Percentiles rank a stretch among this genome's conserved stretches.
These are phyloP conservation scores for Eptesicus fuscus DNA, from an alignment of 2,113 vertebrate species.

Conservation along the genomic window DNA sequence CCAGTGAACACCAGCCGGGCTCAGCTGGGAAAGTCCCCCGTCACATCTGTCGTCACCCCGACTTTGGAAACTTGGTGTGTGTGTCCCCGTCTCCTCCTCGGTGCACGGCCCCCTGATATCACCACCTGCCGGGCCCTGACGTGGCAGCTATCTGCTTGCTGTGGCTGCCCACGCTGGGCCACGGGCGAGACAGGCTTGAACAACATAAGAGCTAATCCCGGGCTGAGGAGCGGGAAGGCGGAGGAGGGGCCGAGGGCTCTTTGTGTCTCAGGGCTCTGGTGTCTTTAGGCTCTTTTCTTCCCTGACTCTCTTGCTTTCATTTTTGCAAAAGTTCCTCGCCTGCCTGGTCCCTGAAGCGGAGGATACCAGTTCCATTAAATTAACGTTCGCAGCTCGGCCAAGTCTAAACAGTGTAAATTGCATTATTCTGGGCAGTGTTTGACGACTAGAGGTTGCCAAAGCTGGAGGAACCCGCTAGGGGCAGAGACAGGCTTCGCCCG, in stretches of 20 bases:
- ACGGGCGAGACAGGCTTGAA: not conserved
- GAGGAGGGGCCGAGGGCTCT: slow-evolving; percentile 45
- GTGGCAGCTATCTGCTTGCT: not conserved
- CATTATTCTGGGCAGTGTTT: not conserved
- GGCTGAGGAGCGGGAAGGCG: not conserved
- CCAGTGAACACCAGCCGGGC: not conserved
- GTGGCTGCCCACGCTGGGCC: not conserved
- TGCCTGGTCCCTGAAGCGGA: not conserved
- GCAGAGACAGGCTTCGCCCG: not conserved
- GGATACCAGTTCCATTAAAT: not conserved
- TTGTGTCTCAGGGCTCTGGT: slow-evolving; percentile 56
- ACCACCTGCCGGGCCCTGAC: not conserved
- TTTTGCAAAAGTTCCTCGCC: not conserved
- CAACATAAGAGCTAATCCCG: slow-evolving; percentile 22
- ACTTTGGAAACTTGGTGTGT: not conserved
- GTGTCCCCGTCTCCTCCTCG: not conserved
- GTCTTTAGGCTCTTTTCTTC: slow-evolving; percentile 55
- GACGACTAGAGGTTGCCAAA: not conserved
- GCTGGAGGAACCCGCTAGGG: not conserved
- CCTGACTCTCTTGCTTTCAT: not conserved
- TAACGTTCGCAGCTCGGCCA: not conserved
- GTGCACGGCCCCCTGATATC: not conserved
- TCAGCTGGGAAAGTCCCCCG: not conserved
- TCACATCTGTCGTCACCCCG: not conserved
- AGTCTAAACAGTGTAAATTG: slow-evolving; percentile 46